These are phyloP conservation scores for Carollia perspicillata DNA, from an alignment of 2,113 vertebrate genomes.

Conservation along the genomic window DNA sequence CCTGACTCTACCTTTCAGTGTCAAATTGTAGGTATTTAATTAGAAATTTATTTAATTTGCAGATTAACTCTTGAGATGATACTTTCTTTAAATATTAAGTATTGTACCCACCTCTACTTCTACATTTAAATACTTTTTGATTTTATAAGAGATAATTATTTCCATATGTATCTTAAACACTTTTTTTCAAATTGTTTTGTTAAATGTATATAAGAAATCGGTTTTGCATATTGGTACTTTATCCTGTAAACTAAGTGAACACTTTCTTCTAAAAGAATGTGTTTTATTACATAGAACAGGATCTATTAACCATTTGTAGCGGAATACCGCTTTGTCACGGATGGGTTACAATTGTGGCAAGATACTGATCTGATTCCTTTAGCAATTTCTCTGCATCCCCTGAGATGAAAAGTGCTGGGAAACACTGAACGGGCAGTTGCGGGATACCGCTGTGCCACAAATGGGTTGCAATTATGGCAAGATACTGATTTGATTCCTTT, in stretches of 20 bases:
- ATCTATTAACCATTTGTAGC: neutral
- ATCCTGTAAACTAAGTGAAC: neutral
- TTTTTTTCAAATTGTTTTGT: neutral
- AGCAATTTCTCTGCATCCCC: neutral
- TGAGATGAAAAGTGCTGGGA: neutral
- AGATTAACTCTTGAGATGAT: neutral
- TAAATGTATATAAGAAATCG: neutral
- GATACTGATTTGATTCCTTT: neutral
- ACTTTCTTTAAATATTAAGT: neutral
- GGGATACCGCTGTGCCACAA: neutral
- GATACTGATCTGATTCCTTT: neutral
- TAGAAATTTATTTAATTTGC: neutral
- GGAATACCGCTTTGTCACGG: neutral
- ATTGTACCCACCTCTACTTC: neutral
- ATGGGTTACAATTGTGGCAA: neutral
- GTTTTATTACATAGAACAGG: neutral
- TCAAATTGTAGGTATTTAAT: neutral
- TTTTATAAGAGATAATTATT: neutral
- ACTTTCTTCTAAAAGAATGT: neutral
- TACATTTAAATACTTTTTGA: neutral
- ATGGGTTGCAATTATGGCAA: neutral
- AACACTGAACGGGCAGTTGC: neutral
- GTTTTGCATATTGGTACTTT: neutral
- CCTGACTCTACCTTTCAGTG: neutral
- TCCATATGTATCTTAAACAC: neutral